Conservation (phyloP, 2,888 invertebrate genomes). For the Lissonota sp. region DNA sequence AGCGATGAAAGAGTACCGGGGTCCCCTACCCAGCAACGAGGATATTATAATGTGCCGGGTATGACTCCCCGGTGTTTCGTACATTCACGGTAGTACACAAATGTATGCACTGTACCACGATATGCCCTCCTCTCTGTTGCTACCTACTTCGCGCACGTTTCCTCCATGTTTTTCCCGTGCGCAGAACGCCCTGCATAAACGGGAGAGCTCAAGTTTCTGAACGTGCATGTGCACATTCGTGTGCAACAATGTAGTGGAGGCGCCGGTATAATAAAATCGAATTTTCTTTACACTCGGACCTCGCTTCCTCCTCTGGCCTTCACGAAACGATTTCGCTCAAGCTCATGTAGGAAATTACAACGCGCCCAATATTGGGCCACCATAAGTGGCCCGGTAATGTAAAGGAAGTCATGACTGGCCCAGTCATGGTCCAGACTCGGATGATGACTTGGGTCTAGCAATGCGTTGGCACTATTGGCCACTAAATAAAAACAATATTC, state of each 20-base stretch:
- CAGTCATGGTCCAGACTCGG: too few species aligned
- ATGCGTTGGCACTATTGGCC: too few species aligned
- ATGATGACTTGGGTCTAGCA: too few species aligned
- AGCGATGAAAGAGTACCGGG: not conserved
- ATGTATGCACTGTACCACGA: constrained; percentile 6
- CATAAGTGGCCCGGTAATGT: too few species aligned
- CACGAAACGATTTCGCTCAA: too few species aligned
- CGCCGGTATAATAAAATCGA: too few species aligned
- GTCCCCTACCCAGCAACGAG: constrained; percentile 24
- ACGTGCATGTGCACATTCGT: not conserved
- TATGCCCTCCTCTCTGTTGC: constrained; percentile 30
- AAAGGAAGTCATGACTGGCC: too few species aligned
- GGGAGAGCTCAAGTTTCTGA: constrained; percentile 23
- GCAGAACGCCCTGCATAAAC: constrained; percentile 8
- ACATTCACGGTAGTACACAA: constrained; percentile 30
- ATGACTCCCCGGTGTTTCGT: constrained; percentile 16
- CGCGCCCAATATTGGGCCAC: too few species aligned
- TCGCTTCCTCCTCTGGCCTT: too few species aligned
- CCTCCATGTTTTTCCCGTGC: constrained; percentile 9
- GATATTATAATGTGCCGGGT: constrained; percentile 18
- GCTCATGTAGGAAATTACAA: too few species aligned
- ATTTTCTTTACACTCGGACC: too few species aligned
- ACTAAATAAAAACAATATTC: not conserved
- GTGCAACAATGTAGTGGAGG: too few species aligned
- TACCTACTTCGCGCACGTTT: constrained; percentile 41